Conservation (phyloP, 2,888 invertebrate genomes). For the Holacanthella duospinosa region DNA sequence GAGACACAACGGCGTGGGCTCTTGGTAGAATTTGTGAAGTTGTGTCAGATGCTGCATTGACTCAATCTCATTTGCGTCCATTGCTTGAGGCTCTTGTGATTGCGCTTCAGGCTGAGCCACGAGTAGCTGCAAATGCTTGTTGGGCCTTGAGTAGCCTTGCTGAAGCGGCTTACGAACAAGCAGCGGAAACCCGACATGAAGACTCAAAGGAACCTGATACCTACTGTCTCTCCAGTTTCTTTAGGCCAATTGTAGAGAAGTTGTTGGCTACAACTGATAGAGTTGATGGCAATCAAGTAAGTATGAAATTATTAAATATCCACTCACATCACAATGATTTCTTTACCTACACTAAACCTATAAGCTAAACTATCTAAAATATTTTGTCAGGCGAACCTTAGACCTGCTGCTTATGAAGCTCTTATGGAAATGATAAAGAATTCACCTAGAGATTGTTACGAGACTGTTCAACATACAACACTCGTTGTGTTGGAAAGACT, state of each 20-base stretch:
- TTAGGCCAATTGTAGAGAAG: conserved; percentile 83
- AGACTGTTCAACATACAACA: conserved; percentile 90
- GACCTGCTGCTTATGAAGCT: conserved; percentile 96
- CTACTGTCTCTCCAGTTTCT: conserved; percentile 85
- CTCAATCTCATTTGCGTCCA: conserved; percentile 69
- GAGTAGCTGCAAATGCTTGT: conserved; percentile 96
- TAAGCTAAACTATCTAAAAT: conserved; percentile 1
- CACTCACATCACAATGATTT: too few species aligned
- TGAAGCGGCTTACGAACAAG: conserved; percentile 84
- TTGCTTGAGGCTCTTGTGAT: conserved; percentile 68
- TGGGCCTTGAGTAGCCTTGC: conserved; percentile 98
- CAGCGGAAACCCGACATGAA: conserved; percentile 51
- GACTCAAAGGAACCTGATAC: conserved; percentile 49
- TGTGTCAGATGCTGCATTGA: conserved; percentile 87
- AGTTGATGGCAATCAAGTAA: conserved; percentile 65
- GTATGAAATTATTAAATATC: conserved; percentile 4
- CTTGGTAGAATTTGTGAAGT: conserved; percentile 96
- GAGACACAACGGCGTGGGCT: conserved; percentile 97
- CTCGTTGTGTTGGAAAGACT: conserved; percentile 89
- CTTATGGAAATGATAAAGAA: conserved; percentile 99
- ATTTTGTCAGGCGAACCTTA: conserved; percentile 64
- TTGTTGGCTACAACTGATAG: conserved; percentile 90
- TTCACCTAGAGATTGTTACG: conserved; percentile 92
- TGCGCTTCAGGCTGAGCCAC: conserved; percentile 82
- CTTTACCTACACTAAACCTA: too few species aligned